Evolutionary conservation across 2,113 vertebrate species (phyloP).

Genomic region (Notothenia rossii): DNA sequence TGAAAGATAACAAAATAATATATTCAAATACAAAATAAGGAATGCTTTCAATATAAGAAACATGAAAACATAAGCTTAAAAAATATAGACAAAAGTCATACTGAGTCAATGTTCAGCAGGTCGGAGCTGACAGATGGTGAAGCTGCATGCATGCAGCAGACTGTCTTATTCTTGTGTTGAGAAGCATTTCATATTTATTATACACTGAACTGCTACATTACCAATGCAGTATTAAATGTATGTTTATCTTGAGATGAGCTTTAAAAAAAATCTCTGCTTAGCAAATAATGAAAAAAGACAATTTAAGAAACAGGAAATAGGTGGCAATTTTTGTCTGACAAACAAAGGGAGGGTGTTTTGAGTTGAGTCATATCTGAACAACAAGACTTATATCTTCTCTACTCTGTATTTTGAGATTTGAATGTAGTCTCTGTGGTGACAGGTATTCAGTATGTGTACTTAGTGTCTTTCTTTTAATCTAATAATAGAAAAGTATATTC

Average conservation of each 20-base stretch:
- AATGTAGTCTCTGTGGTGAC: slow-evolving; percentile 4
- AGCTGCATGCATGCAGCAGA: slow-evolving; percentile 49
- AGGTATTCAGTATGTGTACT: background rate
- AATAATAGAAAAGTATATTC: background rate
- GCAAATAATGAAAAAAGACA: background rate
- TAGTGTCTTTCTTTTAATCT: background rate
- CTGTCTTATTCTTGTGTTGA: slow-evolving; percentile 50
- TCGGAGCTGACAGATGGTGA: slow-evolving; percentile 62
- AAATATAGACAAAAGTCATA: slow-evolving; percentile 11
- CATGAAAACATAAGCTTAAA: background rate
- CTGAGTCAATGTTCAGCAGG: slow-evolving; percentile 29
- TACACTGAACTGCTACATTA: slow-evolving; percentile 30
- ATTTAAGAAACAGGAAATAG: background rate
- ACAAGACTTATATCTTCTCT: background rate
- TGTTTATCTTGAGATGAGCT: slow-evolving; percentile 10
- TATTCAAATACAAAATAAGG: background rate
- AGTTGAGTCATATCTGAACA: background rate
- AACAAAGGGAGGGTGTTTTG: slow-evolving; percentile 1
- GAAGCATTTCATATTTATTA: slow-evolving; percentile 24
- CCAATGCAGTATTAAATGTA: slow-evolving; percentile 20
- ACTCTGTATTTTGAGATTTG: background rate
- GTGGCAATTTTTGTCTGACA: background rate
- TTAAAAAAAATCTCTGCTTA: background rate
- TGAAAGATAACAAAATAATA: too few species aligned
- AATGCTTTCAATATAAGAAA: background rate